Evolutionary conservation across 2,113 vertebrate species (phyloP).

Genomic region (Ibidorhyncha struthersii): DNA sequence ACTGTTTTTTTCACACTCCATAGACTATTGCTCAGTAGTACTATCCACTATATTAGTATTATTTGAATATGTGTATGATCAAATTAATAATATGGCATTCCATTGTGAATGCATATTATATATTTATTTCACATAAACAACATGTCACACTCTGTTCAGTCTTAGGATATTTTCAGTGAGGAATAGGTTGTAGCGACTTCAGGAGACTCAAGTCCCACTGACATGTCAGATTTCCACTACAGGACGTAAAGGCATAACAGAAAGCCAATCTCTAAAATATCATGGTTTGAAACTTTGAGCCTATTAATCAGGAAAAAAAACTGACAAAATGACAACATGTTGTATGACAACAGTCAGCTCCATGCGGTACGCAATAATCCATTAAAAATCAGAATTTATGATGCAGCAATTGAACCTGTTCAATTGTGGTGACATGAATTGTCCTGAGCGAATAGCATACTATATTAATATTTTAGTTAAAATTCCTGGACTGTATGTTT

Average conservation of each 20-base stretch:
- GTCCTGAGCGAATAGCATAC: not conserved
- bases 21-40: not conserved
- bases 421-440: not conserved
- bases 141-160: not conserved
- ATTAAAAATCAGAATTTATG: not conserved
- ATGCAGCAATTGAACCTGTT: not conserved
- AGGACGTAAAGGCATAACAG: not conserved
- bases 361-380: not conserved
- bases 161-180: not conserved
- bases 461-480: slow-evolving; percentile 5
- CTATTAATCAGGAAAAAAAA: not conserved
- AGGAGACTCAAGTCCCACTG: not conserved
- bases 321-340: not conserved
- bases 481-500: not conserved
- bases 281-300: not conserved
- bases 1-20: not conserved
- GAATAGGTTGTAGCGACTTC: not conserved
- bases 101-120: not conserved
- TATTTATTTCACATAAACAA: not conserved
- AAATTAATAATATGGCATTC: not conserved
- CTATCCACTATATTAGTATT: not conserved
- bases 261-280: not conserved
- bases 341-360: not conserved
- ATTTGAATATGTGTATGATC: not conserved
- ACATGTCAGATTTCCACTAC: not conserved